Evolutionary conservation across 2,888 invertebrate species (phyloP).

Genomic region (Baronia brevicornis): DNA sequence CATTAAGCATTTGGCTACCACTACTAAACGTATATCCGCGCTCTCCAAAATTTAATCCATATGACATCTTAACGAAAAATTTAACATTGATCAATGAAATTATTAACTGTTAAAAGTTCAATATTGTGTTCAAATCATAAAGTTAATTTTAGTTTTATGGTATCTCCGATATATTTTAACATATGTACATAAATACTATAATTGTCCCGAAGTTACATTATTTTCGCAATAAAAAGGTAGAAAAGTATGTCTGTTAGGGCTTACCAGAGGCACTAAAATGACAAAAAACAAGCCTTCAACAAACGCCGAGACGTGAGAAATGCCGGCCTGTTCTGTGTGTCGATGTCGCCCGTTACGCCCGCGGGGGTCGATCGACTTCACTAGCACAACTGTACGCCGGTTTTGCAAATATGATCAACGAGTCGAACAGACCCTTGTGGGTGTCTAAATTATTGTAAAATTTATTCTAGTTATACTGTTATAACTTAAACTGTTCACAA

Average conservation of each 20-base stretch:
- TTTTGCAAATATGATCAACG: slow-evolving; percentile 49
- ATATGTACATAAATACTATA: no score
- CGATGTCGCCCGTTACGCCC: slow-evolving; percentile 42
- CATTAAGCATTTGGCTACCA: slow-evolving; percentile 16
- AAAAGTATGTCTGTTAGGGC: slow-evolving; percentile 23
- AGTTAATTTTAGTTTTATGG: no score
- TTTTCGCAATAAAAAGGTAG: neutral
- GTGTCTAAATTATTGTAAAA: slow-evolving; percentile 39
- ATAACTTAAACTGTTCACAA: slow-evolving; percentile 37
- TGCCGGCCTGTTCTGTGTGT: slow-evolving; percentile 57
- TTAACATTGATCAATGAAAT: no score
- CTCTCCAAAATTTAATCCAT: neutral
- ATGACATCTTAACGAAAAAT: slow-evolving; percentile 3
- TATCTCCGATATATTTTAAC: no score
- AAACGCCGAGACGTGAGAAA: slow-evolving; percentile 59
- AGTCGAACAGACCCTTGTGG: slow-evolving; percentile 52
- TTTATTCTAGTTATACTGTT: slow-evolving; percentile 33
- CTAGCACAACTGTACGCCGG: slow-evolving; percentile 43
- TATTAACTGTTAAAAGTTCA: no score
- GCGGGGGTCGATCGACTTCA: slow-evolving; percentile 61
- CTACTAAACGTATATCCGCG: slow-evolving; percentile 15
- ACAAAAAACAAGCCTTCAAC: slow-evolving; percentile 40
- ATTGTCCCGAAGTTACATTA: no score
- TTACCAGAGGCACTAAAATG: slow-evolving; percentile 37
- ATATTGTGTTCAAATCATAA: no score